Evolutionary conservation across 2,888 invertebrate species (phyloP).

Genomic region (Anaspis maculata): DNA sequence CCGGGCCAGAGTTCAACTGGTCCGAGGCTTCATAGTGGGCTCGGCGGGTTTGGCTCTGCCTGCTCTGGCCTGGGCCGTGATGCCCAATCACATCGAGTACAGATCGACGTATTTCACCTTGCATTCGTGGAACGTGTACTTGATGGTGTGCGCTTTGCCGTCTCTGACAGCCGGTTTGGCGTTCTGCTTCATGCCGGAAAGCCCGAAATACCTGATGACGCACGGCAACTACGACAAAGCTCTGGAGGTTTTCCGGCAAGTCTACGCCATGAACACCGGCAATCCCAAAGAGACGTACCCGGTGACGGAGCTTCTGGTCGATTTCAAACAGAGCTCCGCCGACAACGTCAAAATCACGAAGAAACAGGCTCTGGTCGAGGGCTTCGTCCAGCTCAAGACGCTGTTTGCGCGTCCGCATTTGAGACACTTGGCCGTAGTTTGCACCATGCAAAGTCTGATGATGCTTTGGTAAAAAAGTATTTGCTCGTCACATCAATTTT

Average conservation of each 20-base stretch:
- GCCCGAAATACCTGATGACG: slow-evolving; percentile 69
- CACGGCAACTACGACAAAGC: slow-evolving; percentile 58
- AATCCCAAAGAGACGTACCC: slow-evolving; percentile 52
- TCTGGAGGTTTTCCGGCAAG: slow-evolving; percentile 50
- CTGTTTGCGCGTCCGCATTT: slow-evolving; percentile 56
- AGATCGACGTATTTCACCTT: too few species aligned
- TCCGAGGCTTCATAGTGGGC: slow-evolving; percentile 59
- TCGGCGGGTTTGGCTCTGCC: slow-evolving; percentile 57
- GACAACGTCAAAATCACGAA: slow-evolving; percentile 28
- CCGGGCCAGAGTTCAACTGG: slow-evolving; percentile 55
- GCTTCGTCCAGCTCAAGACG: slow-evolving; percentile 55
- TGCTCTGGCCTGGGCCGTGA: slow-evolving; percentile 25
- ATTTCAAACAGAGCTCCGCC: too few species aligned
- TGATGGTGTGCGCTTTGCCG: slow-evolving; percentile 52
- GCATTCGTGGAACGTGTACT: slow-evolving; percentile 54
- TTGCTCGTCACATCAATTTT: too few species aligned
- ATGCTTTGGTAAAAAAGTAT: too few species aligned
- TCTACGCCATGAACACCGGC: slow-evolving; percentile 59
- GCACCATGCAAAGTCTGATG: slow-evolving; percentile 39
- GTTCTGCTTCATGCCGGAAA: slow-evolving; percentile 58
- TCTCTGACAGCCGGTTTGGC: slow-evolving; percentile 56
- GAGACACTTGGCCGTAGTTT: slow-evolving; percentile 52
- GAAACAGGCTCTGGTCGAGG: slow-evolving; percentile 48
- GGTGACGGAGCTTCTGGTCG: slow-evolving; percentile 43
- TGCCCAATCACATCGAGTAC: background rate